Evolutionary conservation across 2,113 vertebrate species (phyloP), one percentile per base, ranked within the genome.

Genomic region (Spea bombifrons): DNA sequence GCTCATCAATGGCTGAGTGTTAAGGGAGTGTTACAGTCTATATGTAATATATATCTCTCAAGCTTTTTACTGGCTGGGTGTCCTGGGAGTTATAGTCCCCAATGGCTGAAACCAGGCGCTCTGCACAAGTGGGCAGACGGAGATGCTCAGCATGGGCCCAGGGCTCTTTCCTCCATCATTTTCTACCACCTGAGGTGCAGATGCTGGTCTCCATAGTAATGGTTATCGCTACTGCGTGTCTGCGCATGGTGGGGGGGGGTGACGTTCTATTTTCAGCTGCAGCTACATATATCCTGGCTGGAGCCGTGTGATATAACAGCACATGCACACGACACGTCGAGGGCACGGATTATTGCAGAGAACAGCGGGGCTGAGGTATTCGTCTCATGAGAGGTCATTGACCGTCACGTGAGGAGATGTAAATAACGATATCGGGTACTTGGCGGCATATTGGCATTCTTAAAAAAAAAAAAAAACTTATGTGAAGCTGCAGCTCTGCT

Each of bases 151-250:
- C 15, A 16, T 30, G 73, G 59, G 70, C 44, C 65, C 79, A 46
- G 5, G 7, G 8, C 69, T 16, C n/a, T 48, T 30, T n/a, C 45
- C 48, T 61, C 30, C 30, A 61, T 16, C 2, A 53, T 66, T 48
- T 46, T 69, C 13, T 16, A 66, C 55, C 67, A 72, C 73, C 73
- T 75, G 71, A 75, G 71, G 7, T 61, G 49, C 43, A 61, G 74
- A 66, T 15, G 66, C 52, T 43, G 70, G 77, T 79, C 70, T 44
- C 70, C 77, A 79, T 79, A 73, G 77, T 47, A 73, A 79, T 66
- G 9, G 30, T 66, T 46, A 48, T n/a, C 47, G 55, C 30, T 43
- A 57, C 16, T 75, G 43, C 66, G 30, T 17, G 16, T n/a, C 12
- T 13, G 16, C 7, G 30, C 48, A 49, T 45, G 3, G 7, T 2